phyloP scores from a whole-genome alignment of 2,888 invertebrate genomes.

The Tachina grossa region DNA sequence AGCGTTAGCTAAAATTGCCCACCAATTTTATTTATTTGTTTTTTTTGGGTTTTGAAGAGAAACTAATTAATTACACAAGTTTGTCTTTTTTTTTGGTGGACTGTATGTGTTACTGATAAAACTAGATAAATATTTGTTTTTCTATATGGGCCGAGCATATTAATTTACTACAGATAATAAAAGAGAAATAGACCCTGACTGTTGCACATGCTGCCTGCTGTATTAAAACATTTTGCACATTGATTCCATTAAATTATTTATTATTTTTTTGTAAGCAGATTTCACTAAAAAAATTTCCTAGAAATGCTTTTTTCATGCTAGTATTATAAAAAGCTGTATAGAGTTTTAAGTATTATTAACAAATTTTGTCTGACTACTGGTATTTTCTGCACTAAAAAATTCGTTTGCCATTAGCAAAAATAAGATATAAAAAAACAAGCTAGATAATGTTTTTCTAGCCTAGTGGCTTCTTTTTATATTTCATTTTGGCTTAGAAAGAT shows the following conservation, averaged over 20 bases:
- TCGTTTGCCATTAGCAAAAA: constrained; percentile 14
- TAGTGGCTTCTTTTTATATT: neutral
- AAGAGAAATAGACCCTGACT: constrained; percentile 49
- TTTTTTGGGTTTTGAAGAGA: neutral
- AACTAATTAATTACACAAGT: constrained; percentile 9
- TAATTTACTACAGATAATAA: constrained; percentile 23
- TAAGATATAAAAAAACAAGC: neutral
- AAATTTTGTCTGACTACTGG: constrained; percentile 51
- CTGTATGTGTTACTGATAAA: neutral
- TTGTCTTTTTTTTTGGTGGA: neutral
- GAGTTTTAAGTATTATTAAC: constrained; percentile 34
- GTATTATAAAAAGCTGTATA: neutral
- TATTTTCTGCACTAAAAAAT: constrained; percentile 64
- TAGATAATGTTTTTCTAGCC: neutral
- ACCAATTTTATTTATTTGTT: neutral
- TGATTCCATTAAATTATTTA: constrained; percentile 26
- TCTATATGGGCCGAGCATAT: constrained; percentile 32
- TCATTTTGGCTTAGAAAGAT: neutral
- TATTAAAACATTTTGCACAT: neutral
- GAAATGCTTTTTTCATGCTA: neutral
- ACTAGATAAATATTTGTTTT: constrained; percentile 14
- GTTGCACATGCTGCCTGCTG: constrained; percentile 17
- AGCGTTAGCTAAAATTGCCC: neutral
- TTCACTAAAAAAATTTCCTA: neutral
- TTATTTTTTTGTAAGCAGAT: neutral